Conservation (phyloP, 2,888 invertebrate species). For the Ochropleura plecta region DNA sequence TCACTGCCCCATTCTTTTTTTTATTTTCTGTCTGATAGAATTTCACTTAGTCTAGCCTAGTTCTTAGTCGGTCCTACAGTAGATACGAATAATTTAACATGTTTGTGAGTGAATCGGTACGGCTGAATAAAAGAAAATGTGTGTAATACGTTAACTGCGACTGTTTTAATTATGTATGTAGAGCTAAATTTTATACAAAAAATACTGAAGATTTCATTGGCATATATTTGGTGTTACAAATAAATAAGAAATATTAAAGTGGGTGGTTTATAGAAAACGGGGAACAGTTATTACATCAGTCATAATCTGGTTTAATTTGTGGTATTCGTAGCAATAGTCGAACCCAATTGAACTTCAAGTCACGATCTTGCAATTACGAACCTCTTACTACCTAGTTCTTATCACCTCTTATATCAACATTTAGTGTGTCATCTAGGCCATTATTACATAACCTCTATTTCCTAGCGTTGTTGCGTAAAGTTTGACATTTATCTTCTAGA, state of each 20-base stretch:
- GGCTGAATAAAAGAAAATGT: not conserved
- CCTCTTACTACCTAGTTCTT: slow-evolving; percentile 32
- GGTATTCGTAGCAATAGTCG: not conserved
- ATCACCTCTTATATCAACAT: slow-evolving; percentile 38
- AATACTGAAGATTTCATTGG: not conserved
- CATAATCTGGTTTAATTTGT: not conserved
- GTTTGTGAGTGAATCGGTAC: no score
- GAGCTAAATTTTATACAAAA: not conserved
- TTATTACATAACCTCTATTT: slow-evolving; percentile 41
- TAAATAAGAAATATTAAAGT: not conserved
- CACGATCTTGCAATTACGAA: slow-evolving; percentile 22
- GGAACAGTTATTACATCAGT: not conserved
- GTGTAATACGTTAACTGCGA: not conserved
- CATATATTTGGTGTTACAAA: not conserved
- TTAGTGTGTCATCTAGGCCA: slow-evolving; percentile 41
- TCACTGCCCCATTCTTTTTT: no score
- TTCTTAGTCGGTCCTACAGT: no score
- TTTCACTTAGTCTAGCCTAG: no score
- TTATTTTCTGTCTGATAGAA: no score
- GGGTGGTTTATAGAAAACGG: not conserved
- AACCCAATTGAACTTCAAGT: slow-evolving; percentile 14
- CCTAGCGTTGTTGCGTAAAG: slow-evolving; percentile 46
- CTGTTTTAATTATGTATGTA: not conserved
- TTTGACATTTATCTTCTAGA: slow-evolving; percentile 41
- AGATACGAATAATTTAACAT: not conserved